Evolutionary conservation across 2,888 invertebrate species (phyloP), one percentile per base, ranked within the genome.

Genomic region (Ichneumon xanthorius): DNA sequence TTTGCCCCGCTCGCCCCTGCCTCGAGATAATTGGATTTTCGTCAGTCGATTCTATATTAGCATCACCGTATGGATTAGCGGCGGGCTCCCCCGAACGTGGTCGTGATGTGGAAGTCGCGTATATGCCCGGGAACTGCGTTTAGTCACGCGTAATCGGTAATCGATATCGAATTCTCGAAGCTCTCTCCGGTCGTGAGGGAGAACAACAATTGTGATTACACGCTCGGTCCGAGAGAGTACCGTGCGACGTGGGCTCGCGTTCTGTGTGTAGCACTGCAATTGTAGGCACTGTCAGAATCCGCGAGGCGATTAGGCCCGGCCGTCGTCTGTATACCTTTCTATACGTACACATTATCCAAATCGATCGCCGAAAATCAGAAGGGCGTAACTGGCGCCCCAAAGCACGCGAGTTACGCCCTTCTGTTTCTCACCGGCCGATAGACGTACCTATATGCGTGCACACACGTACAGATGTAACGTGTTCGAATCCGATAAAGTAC

Each of bases 81-180:
- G 3, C 40, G 16, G 19, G 9, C 53, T n/a, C 26, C 61, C 45
- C 1, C 48, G 75, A 72, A 71, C 30, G 68, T 14, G 67, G 48
- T 55, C 55, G 79, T 4, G 48, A 30, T 63, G 61, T 77, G n/a
- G 26, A 87, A 85, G 87, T 87, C 86, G 85, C 82, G 45, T 50
- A 84, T 82, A 68, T 9, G 19, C 19, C 53, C 30, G 82, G 58
- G 73, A 71, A 77, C 73, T 75, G 67, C 80, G 77, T 87, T 86
- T 72, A 77, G 85, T 80, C 85, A 82, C 86, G 84, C 82, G 82
- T 87, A 88, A 88, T 88, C 87, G 88, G 86, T 86, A 88, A 88
- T 88, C 88, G 88, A 88, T 88, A 88, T 86, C 83, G 85, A 88
- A 87, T 88, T 86, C 86, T 86, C 85, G 78, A 82, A 78, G 45